Percentiles rank a stretch among this genome's conserved stretches.
phyloP scores from a whole-genome alignment of 2,888 invertebrate genomes.

The Troides oblongomaculatus region DNA sequence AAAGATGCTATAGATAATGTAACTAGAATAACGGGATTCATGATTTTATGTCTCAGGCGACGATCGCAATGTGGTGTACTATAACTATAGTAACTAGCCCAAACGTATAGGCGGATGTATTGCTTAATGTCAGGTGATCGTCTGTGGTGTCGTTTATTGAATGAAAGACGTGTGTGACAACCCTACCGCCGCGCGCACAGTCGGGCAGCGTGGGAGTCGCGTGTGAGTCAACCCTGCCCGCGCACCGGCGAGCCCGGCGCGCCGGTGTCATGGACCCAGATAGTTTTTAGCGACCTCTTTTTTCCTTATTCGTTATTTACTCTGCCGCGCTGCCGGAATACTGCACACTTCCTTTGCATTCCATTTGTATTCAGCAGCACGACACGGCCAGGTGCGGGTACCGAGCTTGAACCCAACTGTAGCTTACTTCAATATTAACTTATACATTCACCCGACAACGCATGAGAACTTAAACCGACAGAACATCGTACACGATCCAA shows the following conservation, averaged over 20 bases:
- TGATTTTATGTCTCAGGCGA: too few relatives aligned
- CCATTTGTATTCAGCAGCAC: slow-evolving; percentile 4
- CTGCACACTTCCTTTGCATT: slow-evolving; percentile 3
- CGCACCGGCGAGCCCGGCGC: slow-evolving; percentile 12
- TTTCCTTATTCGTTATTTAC: slow-evolving; percentile 9
- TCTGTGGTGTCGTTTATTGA: neutral
- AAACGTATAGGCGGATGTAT: too few relatives aligned
- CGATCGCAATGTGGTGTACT: too few relatives aligned
- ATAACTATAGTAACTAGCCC: too few relatives aligned
- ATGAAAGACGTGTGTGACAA: neutral
- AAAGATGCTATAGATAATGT: too few relatives aligned
- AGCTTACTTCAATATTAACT: neutral
- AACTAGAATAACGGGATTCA: too few relatives aligned
- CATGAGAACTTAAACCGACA: too few relatives aligned
- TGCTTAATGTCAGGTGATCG: too few relatives aligned
- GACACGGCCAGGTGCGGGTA: neutral
- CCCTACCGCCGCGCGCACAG: slow-evolving; percentile 19
- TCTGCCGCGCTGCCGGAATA: neutral
- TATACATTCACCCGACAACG: neutral
- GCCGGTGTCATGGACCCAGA: slow-evolving; percentile 23
- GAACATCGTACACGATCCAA: too few relatives aligned
- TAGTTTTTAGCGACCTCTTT: slow-evolving; percentile 9
- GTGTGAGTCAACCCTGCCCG: slow-evolving; percentile 33
- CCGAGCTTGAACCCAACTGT: neutral
- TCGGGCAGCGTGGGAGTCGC: slow-evolving; percentile 37